Evolutionary conservation across 2,797 vertebrate genomes (phyloP), one percentile per base, ranked within the genome.

Genomic region (Notolepis coatsorum): DNA sequence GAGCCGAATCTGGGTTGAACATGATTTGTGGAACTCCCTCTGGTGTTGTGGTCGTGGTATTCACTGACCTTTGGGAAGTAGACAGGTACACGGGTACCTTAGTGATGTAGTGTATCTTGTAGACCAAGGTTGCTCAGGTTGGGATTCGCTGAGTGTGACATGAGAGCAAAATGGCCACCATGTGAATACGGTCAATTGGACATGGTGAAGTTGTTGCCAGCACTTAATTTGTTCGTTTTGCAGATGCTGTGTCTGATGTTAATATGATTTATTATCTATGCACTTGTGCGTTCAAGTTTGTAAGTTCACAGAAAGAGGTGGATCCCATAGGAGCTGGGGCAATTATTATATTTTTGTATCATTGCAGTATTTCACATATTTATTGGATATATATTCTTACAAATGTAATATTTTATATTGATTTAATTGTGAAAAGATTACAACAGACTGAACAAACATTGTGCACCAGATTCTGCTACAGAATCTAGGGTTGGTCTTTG

Each of bases 351-450:
- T 90, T 90, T 89, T 89, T 89, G 48, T 86, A 89, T 82, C 47
- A 57, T 68, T 68, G 60, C 78, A 87, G 78, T 84, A 86, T 87
- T 86, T 67, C 41, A 68, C 71, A 39, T 91, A 92, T 92, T 90
- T 91, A 88, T 92, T 88, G 61, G 18, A 79, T 84, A 88, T 85
- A 78, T 85, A 82, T 84, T 81, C 73, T 76, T 75, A 81, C 49
- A 28, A 31, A 84, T 37, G 48, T 69, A 71, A 59, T 77, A 28
- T 82, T 86, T 87, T 78, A 18, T 76, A 76, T 75, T 75, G 2
- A 55, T 74, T 76, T 75, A 27, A 66, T 33, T 68, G 45, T 60
- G 50, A 51, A 37, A 46, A 65, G 21, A 58, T 15, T 42, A 18
- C 8, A 2, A 48, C 25, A 42, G 6, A 10, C 21, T 45, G 2